Conservation (phyloP, 1,140 invertebrate species). For the Heliothis virescens region DNA sequence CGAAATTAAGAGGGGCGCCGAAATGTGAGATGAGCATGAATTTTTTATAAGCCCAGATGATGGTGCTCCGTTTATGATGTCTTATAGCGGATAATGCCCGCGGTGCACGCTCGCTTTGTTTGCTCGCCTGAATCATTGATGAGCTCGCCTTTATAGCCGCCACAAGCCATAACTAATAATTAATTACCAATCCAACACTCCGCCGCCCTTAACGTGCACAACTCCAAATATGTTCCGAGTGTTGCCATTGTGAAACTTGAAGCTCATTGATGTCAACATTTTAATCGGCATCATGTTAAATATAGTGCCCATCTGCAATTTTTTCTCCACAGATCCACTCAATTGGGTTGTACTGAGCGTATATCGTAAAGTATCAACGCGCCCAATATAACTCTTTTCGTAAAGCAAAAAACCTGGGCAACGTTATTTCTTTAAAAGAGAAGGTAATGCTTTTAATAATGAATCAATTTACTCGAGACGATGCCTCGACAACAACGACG, state of each 20-base stretch:
- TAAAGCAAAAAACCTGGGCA: constrained; percentile 32
- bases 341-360: constrained; percentile 31
- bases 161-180: constrained; percentile 77
- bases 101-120: constrained; percentile 77
- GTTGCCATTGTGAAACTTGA: constrained; percentile 41
- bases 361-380: constrained; percentile 45
- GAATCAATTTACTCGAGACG: constrained; percentile 46
- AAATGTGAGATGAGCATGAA: constrained; percentile 86
- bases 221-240: constrained; percentile 49
- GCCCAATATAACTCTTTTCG: constrained; percentile 41
- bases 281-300: constrained; percentile 44
- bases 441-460: constrained; percentile 31
- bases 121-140: constrained; percentile 81
- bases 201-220: constrained; percentile 54
- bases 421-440: constrained; percentile 44
- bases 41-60: constrained; percentile 86
- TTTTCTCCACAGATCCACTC: constrained; percentile 30
- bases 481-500: constrained; percentile 13
- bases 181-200: constrained; percentile 70
- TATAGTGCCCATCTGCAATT: constrained; percentile 44
- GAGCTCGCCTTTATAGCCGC: constrained; percentile 74
- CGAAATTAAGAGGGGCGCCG: constrained; percentile 86
- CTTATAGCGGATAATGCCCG: constrained; percentile 82
- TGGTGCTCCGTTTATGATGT: constrained; percentile 85
- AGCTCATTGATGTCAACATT: constrained; percentile 47